Evolutionary conservation across 2,797 vertebrate genomes (phyloP).

Genomic region (Heliangelus exortis): DNA sequence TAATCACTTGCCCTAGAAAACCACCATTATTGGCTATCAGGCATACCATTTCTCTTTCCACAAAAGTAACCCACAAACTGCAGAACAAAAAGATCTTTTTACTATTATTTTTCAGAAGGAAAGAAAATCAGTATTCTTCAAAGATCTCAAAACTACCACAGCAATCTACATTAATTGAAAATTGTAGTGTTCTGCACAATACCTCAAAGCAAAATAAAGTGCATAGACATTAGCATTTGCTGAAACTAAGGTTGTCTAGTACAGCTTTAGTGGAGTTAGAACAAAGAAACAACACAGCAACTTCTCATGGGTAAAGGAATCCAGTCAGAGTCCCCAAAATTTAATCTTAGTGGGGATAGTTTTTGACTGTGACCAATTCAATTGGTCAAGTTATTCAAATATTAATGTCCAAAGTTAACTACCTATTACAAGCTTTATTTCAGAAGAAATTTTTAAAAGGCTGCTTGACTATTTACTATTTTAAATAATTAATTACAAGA

Average conservation of each 20-base stretch:
- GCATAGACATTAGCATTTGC: not conserved
- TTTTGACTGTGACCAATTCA: not conserved
- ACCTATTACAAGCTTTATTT: not conserved
- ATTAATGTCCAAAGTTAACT: not conserved
- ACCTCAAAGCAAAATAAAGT: conserved; percentile 37
- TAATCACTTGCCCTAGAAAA: conserved; percentile 55
- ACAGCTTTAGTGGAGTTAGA: not conserved
- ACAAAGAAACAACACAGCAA: not conserved
- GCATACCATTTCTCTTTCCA: not conserved
- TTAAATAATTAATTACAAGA: not conserved
- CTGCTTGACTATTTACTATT: not conserved
- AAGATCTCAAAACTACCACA: not conserved
- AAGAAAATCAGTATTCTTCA: conserved; percentile 16
- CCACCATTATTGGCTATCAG: not conserved
- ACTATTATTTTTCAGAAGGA: not conserved
- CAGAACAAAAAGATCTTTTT: not conserved
- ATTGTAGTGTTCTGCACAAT: not conserved
- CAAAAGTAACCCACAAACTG: not conserved
- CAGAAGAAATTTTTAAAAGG: not conserved
- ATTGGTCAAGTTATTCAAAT: not conserved
- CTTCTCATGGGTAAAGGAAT: not conserved
- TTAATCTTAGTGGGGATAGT: not conserved
- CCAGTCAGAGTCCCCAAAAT: not conserved
- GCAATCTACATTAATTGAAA: conserved; percentile 41
- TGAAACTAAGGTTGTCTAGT: not conserved